Conservation (phyloP, 2,888 invertebrate genomes). For the Drosophila paramelanica region DNA sequence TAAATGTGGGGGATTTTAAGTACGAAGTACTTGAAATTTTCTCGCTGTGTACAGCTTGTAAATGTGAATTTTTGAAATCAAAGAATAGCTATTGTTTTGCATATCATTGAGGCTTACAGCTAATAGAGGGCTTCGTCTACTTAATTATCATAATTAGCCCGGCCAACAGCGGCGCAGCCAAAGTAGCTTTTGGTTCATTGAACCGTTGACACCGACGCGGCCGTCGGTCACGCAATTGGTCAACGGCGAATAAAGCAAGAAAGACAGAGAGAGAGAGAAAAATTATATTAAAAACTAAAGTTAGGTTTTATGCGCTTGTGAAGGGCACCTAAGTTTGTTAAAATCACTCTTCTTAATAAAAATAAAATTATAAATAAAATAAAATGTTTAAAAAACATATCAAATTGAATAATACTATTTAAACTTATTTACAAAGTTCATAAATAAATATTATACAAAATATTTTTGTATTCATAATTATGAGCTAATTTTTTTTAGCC, state of each 20-base stretch:
- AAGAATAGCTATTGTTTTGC: constrained; percentile 64
- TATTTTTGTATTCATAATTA: not conserved
- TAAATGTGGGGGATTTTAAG: too few relatives aligned
- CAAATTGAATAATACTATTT: too few relatives aligned
- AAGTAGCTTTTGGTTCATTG: constrained; percentile 60
- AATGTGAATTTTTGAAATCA: constrained; percentile 28
- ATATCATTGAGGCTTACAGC: constrained; percentile 33
- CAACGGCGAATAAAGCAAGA: constrained; percentile 19
- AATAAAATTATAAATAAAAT: too few relatives aligned
- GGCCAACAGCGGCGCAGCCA: constrained; percentile 13
- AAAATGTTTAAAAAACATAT: too few relatives aligned
- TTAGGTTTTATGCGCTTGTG: not conserved
- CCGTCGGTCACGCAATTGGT: constrained; percentile 63
- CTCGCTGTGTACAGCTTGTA: constrained; percentile 1
- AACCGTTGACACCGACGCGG: constrained; percentile 42
- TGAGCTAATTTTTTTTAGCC: not conserved
- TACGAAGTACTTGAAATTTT: too few relatives aligned
- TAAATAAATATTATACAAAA: too few relatives aligned
- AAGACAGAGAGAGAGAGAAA: constrained; percentile 4
- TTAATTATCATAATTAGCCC: constrained; percentile 71
- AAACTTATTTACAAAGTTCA: too few relatives aligned
- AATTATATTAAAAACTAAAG: constrained; percentile 26
- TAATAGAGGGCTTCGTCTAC: constrained; percentile 31
- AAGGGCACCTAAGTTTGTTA: not conserved
- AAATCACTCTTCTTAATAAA: too few relatives aligned